Evolutionary conservation across 1,140 invertebrate species (phyloP), one percentile per base, ranked within the genome.

Genomic region (Zaprionus vittiger): DNA sequence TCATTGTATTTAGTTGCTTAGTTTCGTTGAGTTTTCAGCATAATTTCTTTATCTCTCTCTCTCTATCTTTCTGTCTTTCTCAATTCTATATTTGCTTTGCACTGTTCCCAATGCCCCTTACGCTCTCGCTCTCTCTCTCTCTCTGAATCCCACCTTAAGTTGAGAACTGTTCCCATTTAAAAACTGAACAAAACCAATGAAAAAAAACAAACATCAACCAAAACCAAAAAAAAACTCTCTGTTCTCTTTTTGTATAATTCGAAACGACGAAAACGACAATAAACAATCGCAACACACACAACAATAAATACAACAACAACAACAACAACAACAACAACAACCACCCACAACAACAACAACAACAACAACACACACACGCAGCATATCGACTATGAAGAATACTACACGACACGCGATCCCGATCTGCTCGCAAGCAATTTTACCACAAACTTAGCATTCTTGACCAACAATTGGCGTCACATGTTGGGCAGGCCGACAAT

Each of bases 311-410:
- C 41, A 61, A 61, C 59, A n/a, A 28, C 44, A 62, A 47, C 38
- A n/a, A 31, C 41, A 61, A 61, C 59, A n/a, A 28, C 44, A 62
- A 47, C 38, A n/a, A 61, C n/a, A 20, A 20, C 62, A 73, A 79
- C 57, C 73, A 78, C 28, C 17, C 38, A 44, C 34, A n/a, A 28
- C 47, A 52, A 31, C 41, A 26, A 61, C 12, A 31, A 31, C 62
- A 77, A 79, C 28, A 79, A 77, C 59, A 63, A 66, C 52, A 65
- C 26, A 81, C 61, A 65, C 73, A 71, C 74, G 80, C 95, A 98
- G 97, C 98, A 97, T 94, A 96, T 98, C 95, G 97, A 98, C 94
- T 96, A 96, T 93, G 97, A 97, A 93, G 96, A 98, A 93, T 97
- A 97, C 95, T 98, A 98, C 95, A 96, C 96, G 92, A 97, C 97